Conservation (phyloP, 2,797 vertebrate species). For the Paramormyrops hopkinsi region DNA sequence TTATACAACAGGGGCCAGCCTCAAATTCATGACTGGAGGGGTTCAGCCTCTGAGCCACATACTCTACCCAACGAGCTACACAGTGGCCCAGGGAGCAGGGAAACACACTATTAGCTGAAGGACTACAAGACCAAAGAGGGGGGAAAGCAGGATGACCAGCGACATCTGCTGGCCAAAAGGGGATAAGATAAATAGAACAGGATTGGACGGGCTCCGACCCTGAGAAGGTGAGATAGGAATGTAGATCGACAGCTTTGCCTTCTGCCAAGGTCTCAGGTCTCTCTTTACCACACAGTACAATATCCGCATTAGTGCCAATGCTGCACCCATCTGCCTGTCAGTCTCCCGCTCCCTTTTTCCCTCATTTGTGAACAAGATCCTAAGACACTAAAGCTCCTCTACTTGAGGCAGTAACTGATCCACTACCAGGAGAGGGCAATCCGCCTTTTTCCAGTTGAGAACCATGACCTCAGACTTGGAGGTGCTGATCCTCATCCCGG, state of each 20-base stretch:
- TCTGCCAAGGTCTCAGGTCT: neutral
- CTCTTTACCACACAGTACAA: neutral
- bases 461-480: neutral
- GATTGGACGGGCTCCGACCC: neutral
- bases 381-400: neutral
- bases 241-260: neutral
- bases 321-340: neutral
- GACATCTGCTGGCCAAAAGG: too few species aligned
- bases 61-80: too few species aligned
- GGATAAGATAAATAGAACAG: neutral
- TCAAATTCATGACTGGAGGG: too few species aligned
- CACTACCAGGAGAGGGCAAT: neutral
- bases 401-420: neutral
- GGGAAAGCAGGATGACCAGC: neutral
- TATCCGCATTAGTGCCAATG: neutral
- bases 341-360: neutral
- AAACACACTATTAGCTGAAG: too few species aligned
- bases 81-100: too few species aligned
- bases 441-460: neutral
- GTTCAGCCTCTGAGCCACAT: too few species aligned
- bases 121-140: too few species aligned
- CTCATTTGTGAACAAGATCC: neutral
- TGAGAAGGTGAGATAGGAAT: neutral
- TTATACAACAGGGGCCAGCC: too few species aligned
- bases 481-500: neutral